A percentile compares a stretch with the other conserved stretches of the same genome.
phyloP scores from a whole-genome alignment of 2,797 vertebrate genomes.

The Oryzias sinensis region DNA sequence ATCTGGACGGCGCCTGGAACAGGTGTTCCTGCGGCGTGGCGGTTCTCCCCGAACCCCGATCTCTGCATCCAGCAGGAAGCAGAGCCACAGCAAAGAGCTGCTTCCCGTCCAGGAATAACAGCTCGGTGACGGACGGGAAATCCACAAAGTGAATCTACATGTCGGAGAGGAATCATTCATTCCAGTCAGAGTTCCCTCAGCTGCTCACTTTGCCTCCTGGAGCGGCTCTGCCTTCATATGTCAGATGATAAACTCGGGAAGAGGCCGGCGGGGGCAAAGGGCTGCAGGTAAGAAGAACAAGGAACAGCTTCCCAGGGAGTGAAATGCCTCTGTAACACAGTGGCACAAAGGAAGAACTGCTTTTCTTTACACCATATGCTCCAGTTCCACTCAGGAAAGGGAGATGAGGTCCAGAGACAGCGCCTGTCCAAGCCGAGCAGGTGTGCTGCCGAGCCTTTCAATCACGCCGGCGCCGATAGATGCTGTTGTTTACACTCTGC shows the following conservation, averaged over 20 bases:
- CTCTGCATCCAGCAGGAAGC: constrained; percentile 57
- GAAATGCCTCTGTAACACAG: constrained; percentile 53
- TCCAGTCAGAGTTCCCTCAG: constrained; percentile 41
- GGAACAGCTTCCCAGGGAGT: constrained; percentile 53
- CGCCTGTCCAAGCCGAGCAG: constrained; percentile 62
- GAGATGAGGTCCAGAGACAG: constrained; percentile 64
- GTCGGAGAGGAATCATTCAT: constrained; percentile 34
- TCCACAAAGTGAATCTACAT: neutral
- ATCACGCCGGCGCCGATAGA: constrained; percentile 35
- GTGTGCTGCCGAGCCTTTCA: constrained; percentile 55
- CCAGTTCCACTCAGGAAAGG: constrained; percentile 60
- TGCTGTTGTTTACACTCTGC: constrained; percentile 50
- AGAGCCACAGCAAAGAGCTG: constrained; percentile 50
- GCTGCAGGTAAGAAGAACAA: constrained; percentile 39
- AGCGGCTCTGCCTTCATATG: constrained; percentile 43
- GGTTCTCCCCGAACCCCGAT: constrained; percentile 62
- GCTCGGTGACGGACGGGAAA: neutral
- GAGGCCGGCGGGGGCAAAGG: constrained; percentile 49
- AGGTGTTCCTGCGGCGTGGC: constrained; percentile 67
- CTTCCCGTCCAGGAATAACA: too few relatives aligned
- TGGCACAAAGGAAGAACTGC: constrained; percentile 55
- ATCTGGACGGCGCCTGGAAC: constrained; percentile 68
- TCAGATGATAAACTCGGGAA: constrained; percentile 38
- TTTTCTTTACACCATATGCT: constrained; percentile 60
- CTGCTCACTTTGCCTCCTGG: constrained; percentile 35